Percentiles rank a stretch among this genome's conserved stretches.
Evolutionary conservation across 2,797 vertebrate genomes (phyloP).

Genomic region (Urocyon cinereoargenteus): DNA sequence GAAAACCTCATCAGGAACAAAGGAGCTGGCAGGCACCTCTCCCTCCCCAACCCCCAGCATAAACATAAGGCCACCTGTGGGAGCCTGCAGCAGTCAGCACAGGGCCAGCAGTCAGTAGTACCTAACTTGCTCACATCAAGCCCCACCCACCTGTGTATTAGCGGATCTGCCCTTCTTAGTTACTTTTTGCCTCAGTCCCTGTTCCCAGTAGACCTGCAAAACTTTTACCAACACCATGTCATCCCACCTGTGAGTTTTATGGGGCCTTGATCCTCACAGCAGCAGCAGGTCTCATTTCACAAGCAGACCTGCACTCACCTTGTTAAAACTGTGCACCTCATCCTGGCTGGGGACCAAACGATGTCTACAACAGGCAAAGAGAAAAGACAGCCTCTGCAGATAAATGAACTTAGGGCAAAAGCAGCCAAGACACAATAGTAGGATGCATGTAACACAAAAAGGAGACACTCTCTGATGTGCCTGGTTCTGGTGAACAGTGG

Average conservation of each 20-base stretch:
- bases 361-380: background rate
- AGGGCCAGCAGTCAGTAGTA: background rate
- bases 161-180: background rate
- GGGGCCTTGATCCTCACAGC: background rate
- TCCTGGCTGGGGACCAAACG: background rate
- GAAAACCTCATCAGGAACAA: background rate
- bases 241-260: background rate
- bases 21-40: background rate
- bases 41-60: background rate
- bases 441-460: background rate
- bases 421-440: background rate
- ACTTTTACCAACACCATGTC: background rate
- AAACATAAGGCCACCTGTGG: background rate
- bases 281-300: background rate
- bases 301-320: background rate
- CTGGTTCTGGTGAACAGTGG: background rate
- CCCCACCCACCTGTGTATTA: background rate
- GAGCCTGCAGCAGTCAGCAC: background rate
- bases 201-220: background rate
- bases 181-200: background rate
- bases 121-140: background rate
- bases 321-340: background rate
- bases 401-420: background rate
- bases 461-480: background rate
- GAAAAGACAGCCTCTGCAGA: background rate